These are phyloP conservation scores for Sarcoramphus papa DNA, from an alignment of 2,797 vertebrate species.

Conservation along the genomic window DNA sequence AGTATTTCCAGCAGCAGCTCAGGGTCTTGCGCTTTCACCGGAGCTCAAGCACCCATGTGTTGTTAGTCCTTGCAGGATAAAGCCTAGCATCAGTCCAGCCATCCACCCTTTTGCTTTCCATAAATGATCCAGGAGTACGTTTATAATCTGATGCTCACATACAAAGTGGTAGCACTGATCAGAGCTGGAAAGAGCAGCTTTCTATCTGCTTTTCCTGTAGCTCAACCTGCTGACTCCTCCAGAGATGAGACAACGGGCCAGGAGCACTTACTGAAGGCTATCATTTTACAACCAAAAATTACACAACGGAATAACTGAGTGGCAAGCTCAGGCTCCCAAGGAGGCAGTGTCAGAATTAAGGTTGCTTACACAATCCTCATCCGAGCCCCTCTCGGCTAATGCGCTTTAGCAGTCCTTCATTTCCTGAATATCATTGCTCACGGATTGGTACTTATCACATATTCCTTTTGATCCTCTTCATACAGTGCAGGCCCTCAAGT, in stretches of 20 bases:
- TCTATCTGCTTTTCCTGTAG: background rate
- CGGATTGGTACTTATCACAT: background rate
- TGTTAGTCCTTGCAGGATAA: background rate
- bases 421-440: background rate
- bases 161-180: background rate
- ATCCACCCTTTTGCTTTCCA: background rate
- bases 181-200: background rate
- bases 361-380: background rate
- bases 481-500: background rate
- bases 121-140: rapidly evolving
- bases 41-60: background rate
- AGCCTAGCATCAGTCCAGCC: background rate
- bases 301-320: rapidly evolving
- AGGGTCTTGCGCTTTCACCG: background rate
- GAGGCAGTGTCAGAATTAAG: background rate
- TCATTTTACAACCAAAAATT: background rate
- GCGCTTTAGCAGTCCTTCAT: background rate
- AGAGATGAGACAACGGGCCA: rapidly evolving
- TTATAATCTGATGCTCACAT: background rate
- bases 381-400: background rate
- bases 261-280: background rate
- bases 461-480: background rate
- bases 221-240: background rate
- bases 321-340: background rate
- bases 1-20: background rate